phyloP scores from a whole-genome alignment of 2,113 vertebrate genomes.

The Rhagologus leucostigma region DNA sequence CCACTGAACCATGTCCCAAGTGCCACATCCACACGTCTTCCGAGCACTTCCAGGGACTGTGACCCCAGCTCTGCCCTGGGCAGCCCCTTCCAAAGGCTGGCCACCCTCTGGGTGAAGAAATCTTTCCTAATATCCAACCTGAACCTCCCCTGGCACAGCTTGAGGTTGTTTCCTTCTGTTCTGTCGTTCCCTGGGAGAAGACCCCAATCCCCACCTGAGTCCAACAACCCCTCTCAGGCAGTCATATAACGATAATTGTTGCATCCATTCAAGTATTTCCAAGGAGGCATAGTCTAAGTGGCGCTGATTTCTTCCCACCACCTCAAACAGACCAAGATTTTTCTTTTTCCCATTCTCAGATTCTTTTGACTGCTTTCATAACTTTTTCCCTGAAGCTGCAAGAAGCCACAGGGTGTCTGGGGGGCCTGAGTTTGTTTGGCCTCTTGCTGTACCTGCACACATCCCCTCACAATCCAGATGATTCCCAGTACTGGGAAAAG shows the following conservation, averaged over 20 bases:
- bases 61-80: not conserved
- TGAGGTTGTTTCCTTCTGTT: not conserved
- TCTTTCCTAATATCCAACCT: not conserved
- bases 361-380: not conserved
- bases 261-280: not conserved
- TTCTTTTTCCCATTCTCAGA: not conserved
- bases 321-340: not conserved
- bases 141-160: not conserved
- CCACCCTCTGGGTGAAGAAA: not conserved
- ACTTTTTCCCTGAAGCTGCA: not conserved
- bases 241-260: accelerated
- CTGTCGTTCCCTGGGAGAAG: not conserved
- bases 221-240: not conserved
- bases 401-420: not conserved
- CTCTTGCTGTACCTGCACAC: not conserved
- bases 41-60: not conserved
- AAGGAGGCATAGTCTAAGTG: not conserved
- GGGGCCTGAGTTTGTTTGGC: not conserved
- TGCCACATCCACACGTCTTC: not conserved
- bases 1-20: not conserved
- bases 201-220: accelerated
- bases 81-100: not conserved
- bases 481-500: not conserved
- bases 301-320: not conserved
- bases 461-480: not conserved